Evolutionary conservation across 2,797 vertebrate species (phyloP), one percentile per base, ranked within the genome.

Genomic region (Spinibarbus caldwelli): DNA sequence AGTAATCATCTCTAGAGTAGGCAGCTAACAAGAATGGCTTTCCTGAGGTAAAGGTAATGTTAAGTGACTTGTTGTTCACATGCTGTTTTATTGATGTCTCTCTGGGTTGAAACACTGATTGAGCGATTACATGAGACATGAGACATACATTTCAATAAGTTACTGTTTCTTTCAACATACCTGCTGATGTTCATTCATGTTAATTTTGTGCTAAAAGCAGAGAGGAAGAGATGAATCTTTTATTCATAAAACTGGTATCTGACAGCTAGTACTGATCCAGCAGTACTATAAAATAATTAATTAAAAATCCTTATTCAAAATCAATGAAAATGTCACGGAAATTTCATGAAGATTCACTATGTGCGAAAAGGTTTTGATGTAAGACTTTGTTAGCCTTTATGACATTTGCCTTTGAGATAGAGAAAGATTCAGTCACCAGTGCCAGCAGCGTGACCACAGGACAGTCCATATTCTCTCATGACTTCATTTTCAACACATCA

Each of bases 401-500:
- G 64, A 38, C 1, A 6, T 49, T 36, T 36, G 31, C 43, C 76
- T 31, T 52, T 78, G 36, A 36, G n/a, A n/a, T 59, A 12, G 11
- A 83, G n/a, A 82, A 41, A 34, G 41, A 75, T 52, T 75, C 34
- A 38, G 82, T 49, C 82, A 52, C 12, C 59, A 38, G 34, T 72
- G 68, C 70, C 68, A 72, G 36, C 26, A 75, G 52, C 36, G 49
- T 83, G 68, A 64, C 81, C 26, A 59, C 38, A 59, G 81, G 68
- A 75, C 81, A 43, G 81, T 26, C 49, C 54, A 72, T 64, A 73
- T 70, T 70, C 45, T 81, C 79, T 38, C 66, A 70, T 6, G 26
- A 36, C 79, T 38, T 70, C 66, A 81, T 81, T 47, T 73, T 72
- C 11, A 59, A 75, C 67, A 83, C 81, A 62, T 83, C 81, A 83